Percentiles rank a stretch among this genome's conserved stretches.
Evolutionary conservation across 1,140 invertebrate species (phyloP).

Genomic region (Drosophila orosa): DNA sequence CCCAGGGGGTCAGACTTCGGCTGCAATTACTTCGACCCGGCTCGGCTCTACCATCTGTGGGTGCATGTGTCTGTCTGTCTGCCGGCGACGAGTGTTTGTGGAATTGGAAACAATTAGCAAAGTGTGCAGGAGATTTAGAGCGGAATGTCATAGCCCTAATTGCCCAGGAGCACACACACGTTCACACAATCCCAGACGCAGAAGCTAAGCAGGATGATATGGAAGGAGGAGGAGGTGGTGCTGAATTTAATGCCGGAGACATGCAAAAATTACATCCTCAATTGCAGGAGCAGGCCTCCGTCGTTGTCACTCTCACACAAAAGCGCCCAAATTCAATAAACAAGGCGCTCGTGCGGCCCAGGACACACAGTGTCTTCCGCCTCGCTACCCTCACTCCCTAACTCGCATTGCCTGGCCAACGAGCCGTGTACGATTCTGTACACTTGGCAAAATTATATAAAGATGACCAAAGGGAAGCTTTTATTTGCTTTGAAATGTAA

Average conservation of each 20-base stretch:
- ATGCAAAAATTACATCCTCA: constrained; percentile 81
- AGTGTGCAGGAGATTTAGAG: constrained; percentile 79
- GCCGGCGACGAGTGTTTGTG: constrained; percentile 43
- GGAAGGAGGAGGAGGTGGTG: constrained; percentile 21
- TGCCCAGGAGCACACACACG: constrained; percentile 58
- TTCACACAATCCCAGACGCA: constrained; percentile 1
- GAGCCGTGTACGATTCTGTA: constrained; percentile 28
- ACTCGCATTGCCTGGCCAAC: constrained; percentile 31
- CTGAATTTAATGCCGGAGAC: constrained; percentile 79
- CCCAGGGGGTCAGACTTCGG: constrained; percentile 48
- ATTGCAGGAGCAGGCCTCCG: constrained; percentile 54
- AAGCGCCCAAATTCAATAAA: constrained; percentile 74
- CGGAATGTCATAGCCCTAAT: constrained; percentile 80
- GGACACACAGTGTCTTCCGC: constrained; percentile 33
- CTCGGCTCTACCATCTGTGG: constrained; percentile 19
- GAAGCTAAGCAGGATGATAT: background rate
- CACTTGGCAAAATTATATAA: background rate
- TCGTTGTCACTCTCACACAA: constrained; percentile 56
- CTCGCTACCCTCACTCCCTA: background rate
- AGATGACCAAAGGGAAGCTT: background rate
- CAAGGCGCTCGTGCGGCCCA: constrained; percentile 70
- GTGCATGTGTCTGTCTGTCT: constrained; percentile 16
- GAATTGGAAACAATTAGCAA: constrained; percentile 81
- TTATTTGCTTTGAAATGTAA: background rate
- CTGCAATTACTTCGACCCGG: constrained; percentile 74